Percentiles rank a stretch among this genome's conserved stretches.
These are phyloP conservation scores for Lagocephalus sceleratus DNA, from an alignment of 2,797 vertebrate species.

Conservation along the genomic window DNA sequence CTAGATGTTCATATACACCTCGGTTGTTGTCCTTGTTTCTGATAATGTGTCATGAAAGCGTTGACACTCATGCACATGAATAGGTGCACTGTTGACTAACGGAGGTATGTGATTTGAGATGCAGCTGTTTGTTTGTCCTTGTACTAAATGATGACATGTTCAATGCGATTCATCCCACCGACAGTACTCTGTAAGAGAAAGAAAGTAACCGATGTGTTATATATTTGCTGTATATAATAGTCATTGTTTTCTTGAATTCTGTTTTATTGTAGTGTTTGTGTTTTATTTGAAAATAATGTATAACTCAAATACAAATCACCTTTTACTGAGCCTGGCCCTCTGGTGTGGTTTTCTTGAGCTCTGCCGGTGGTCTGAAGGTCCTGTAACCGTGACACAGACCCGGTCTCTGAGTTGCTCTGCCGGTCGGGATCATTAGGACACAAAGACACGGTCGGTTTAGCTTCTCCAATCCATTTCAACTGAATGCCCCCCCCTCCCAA, in stretches of 20 bases:
- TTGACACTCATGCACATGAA: too few relatives aligned
- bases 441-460: conserved; percentile 47
- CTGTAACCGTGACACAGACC: too few relatives aligned
- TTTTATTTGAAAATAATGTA: conserved; percentile 88
- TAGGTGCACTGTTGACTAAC: too few relatives aligned
- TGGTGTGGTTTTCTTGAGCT: conserved; percentile 42
- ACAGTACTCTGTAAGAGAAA: conserved; percentile 52
- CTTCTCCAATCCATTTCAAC: conserved; percentile 59
- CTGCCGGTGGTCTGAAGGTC: neutral
- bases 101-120: too few relatives aligned
- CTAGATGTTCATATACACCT: too few relatives aligned
- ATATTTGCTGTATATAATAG: conserved; percentile 88
- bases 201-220: conserved; percentile 77
- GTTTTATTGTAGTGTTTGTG: conserved; percentile 85
- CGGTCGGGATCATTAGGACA: conserved; percentile 53
- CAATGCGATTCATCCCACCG: conserved; percentile 44
- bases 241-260: conserved; percentile 75
- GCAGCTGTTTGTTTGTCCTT: conserved; percentile 17
- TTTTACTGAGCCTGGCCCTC: conserved; percentile 63
- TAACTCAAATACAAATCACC: conserved; percentile 73
- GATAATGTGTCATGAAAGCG: too few relatives aligned
- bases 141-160: conserved; percentile 44
- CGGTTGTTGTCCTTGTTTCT: too few relatives aligned
- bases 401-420: conserved; percentile 51
- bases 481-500: conserved; percentile 64